A percentile compares a stretch with the other conserved stretches of the same genome.
Conservation (phyloP, 1,140 invertebrate genomes). For the Sycophaga agraensis region DNA sequence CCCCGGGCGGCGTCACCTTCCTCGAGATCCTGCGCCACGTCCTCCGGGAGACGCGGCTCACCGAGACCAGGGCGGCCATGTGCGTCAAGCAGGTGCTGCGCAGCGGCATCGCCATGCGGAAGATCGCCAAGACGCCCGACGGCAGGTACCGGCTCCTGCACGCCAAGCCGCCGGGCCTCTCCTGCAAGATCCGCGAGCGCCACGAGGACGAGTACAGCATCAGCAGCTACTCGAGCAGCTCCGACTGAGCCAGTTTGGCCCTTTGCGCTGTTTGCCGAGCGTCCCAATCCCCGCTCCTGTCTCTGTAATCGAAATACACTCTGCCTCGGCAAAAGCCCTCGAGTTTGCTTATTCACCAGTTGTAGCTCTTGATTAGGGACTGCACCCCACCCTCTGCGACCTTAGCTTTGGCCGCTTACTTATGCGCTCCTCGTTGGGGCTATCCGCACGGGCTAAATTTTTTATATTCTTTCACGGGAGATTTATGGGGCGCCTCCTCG, state of each 20-base stretch:
- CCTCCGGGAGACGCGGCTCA: constrained; percentile 36
- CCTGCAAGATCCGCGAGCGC: constrained; percentile 36
- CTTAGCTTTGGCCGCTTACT: no score
- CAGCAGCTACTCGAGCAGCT: not conserved
- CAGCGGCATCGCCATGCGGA: constrained; percentile 40
- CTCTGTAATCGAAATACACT: no score
- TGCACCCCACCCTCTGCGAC: no score
- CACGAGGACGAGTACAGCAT: constrained; percentile 34
- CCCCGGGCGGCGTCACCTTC: constrained; percentile 23
- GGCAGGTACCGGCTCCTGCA: constrained; percentile 38
- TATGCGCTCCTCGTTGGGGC: no score
- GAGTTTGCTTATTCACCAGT: no score
- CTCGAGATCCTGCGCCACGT: constrained; percentile 47
- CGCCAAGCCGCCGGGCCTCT: constrained; percentile 30
- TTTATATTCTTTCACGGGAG: no score
- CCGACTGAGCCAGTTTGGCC: not conserved
- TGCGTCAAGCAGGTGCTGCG: constrained; percentile 44
- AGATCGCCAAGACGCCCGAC: constrained; percentile 40
- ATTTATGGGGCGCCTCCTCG: no score
- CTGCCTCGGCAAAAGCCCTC: no score
- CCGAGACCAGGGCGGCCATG: constrained; percentile 36
- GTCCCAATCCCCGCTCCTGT: no score
- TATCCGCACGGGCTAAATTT: no score
- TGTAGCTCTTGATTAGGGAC: no score
- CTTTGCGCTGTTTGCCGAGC: no score